These are phyloP conservation scores for Saturnia pavonia DNA, from an alignment of 2,888 invertebrate species.

Conservation along the genomic window DNA sequence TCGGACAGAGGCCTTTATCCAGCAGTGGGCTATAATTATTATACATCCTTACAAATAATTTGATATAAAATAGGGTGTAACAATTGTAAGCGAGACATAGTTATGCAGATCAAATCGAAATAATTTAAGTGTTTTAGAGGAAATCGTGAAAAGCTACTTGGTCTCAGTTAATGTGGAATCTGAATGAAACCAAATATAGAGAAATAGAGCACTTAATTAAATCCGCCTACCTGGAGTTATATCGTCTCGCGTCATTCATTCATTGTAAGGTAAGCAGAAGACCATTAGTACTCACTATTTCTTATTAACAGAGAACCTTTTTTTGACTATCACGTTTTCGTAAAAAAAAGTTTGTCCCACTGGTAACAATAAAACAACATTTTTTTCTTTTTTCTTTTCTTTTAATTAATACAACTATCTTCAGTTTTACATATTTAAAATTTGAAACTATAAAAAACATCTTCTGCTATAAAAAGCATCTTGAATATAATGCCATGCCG, in stretches of 20 bases:
- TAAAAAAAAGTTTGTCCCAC: no score
- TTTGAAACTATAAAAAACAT: background rate
- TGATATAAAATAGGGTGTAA: background rate
- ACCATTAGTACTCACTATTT: background rate
- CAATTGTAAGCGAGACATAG: no score
- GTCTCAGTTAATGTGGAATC: background rate
- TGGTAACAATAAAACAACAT: no score
- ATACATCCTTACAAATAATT: background rate
- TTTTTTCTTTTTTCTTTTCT: no score
- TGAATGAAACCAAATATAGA: background rate
- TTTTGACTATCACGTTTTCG: no score
- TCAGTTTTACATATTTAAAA: no score
- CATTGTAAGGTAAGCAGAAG: background rate
- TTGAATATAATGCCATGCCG: background rate
- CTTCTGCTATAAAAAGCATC: background rate
- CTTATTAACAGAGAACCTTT: no score
- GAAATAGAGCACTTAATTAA: background rate
- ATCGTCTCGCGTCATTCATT: background rate
- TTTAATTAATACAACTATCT: no score
- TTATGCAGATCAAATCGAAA: background rate
- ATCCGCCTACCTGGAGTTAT: background rate
- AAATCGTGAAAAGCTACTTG: background rate
- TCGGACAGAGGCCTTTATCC: no score
- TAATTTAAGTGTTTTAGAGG: background rate
- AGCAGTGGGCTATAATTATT: no score